phyloP scores from a whole-genome alignment of 2,888 invertebrate species.

The Limnephilus rhombicus region DNA sequence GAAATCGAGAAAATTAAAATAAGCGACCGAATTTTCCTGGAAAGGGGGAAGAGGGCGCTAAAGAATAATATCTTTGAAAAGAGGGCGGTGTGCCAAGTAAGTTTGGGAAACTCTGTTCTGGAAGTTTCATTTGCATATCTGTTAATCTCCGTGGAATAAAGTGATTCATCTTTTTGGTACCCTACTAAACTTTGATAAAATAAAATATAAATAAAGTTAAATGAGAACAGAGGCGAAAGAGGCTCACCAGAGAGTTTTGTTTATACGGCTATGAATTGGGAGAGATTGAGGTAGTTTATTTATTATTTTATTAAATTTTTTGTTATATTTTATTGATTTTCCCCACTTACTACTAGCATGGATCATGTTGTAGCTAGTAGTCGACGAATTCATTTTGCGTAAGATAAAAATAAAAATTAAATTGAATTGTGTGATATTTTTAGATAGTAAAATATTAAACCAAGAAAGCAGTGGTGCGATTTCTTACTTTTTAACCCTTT shows the following conservation, averaged over 20 bases:
- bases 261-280: neutral
- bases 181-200: neutral
- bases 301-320: no score
- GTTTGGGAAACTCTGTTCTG: neutral
- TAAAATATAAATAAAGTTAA: no score
- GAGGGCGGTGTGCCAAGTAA: neutral
- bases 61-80: neutral
- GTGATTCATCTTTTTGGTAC: neutral
- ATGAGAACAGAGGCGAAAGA: neutral
- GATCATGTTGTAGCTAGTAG: no score
- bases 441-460: no score
- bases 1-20: neutral
- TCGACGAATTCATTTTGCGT: no score
- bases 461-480: no score
- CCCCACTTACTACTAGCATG: no score
- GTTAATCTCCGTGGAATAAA: neutral
- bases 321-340: no score
- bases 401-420: no score
- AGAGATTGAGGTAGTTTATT: no score
- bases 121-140: conserved; percentile 4
- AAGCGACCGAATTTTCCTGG: neutral
- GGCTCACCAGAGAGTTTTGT: neutral
- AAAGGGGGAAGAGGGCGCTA: neutral
- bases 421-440: no score
- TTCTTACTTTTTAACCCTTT: no score